A percentile compares a stretch with the other conserved stretches of the same genome.
These are phyloP conservation scores for Heliopora coerulea DNA, from an alignment of 92 coral and sea anemone genomes.

Conservation along the genomic window DNA sequence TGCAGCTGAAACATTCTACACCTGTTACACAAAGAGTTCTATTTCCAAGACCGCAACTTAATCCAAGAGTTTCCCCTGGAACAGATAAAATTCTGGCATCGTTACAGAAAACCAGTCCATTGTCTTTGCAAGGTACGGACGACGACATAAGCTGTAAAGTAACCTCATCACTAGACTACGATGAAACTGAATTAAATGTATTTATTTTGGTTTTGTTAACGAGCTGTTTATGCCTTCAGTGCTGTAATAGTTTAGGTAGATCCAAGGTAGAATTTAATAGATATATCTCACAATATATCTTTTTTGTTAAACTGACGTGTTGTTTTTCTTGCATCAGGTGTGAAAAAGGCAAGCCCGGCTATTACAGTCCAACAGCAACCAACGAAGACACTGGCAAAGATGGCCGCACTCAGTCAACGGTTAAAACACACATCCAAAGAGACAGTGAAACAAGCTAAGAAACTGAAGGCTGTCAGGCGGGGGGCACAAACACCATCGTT, in stretches of 20 bases:
- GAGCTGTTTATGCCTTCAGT: too few relatives aligned
- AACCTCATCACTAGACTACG: too few relatives aligned
- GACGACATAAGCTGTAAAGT: too few relatives aligned
- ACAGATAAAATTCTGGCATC: constrained; percentile 11
- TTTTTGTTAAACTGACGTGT: background rate
- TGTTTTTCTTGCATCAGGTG: background rate
- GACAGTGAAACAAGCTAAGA: constrained; percentile 82
- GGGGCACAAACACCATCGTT: constrained; percentile 1
- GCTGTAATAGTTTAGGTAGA: too few relatives aligned
- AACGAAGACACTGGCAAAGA: constrained; percentile 26
- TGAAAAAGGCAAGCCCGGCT: constrained; percentile 2
- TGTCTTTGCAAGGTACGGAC: constrained; percentile 15
- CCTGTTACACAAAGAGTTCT: constrained; percentile 28
- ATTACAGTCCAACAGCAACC: constrained; percentile 9
- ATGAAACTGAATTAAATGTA: too few relatives aligned
- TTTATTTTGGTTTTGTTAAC: too few relatives aligned
- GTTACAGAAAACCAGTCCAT: background rate
- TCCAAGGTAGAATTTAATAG: too few relatives aligned
- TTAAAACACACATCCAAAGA: constrained; percentile 96
- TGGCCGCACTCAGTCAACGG: constrained; percentile 40
- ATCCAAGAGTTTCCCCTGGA: constrained; percentile 19
- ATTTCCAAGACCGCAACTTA: constrained; percentile 25
- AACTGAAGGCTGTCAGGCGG: constrained; percentile 57
- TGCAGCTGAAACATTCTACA: constrained; percentile 3
- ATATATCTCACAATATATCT: background rate